Evolutionary conservation across 1,140 invertebrate genomes (phyloP), one percentile per base, ranked within the genome.

Genomic region (Piezodorus guildinii): DNA sequence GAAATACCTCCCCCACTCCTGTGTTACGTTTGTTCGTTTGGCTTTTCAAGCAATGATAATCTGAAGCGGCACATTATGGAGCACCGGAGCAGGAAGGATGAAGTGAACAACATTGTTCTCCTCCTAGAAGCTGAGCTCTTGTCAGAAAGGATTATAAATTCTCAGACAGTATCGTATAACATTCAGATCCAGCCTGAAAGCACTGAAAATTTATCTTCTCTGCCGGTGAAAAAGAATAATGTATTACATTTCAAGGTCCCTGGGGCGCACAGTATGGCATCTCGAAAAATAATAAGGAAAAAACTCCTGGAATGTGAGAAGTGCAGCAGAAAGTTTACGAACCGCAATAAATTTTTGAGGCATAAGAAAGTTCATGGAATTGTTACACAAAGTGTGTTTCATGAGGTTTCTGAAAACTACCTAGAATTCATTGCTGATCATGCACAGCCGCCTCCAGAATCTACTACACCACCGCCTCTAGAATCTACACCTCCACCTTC

Each of bases 291-390:
- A 23, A 9, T 23, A 3, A 16, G 19, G 9, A 56, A 16, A 6
- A 56, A 56, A 23, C 15, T 56, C 5, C 23, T 56, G 19, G 19
- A 56, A 56, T 56, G 52, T 56, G 52, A 56, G 19, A 56, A 21
- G 15, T 56, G 52, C 14, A 23, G 17, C 52, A 56, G 52, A 27
- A 56, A 56, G 5, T 56, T 56, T 56, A 23, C 17, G 1, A 56
- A 56, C 27, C 17, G 23, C 14, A 56, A 56, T 23, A 56, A 56
- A 56, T 56, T 23, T 27, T 25, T 56, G 12, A 21, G 52, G 23
- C 52, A 56, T 56, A 56, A 56, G 14, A 56, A 25, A 25, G 52
- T 56, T 56, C 52, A 56, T 56, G 52, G 52, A 8, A 56, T 56
- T 15, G 23, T 56, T 25, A 23, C 17, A 27, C 19, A 56, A 56